Conservation (phyloP, 2,888 invertebrate species). For the Coenonympha arcania region DNA sequence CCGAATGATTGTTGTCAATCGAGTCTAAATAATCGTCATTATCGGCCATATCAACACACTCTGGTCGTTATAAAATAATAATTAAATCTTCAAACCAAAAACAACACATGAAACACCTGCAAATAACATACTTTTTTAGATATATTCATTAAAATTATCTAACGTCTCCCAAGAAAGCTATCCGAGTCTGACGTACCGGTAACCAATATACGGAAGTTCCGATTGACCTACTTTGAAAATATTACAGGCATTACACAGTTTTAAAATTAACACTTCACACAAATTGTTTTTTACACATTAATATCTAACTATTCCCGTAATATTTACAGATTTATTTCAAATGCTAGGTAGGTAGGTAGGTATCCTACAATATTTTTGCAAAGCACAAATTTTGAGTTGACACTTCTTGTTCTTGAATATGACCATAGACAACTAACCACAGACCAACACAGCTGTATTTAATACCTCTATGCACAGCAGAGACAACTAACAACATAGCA, state of each 20-base stretch:
- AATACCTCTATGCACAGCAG: too few species aligned
- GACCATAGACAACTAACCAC: too few species aligned
- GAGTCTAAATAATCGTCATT: constrained; percentile 71
- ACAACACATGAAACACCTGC: constrained; percentile 42
- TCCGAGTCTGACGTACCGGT: constrained; percentile 67
- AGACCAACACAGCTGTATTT: too few species aligned
- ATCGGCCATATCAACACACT: constrained; percentile 62
- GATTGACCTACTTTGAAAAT: constrained; percentile 59
- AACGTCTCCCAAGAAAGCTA: constrained; percentile 41
- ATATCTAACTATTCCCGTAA: constrained; percentile 41
- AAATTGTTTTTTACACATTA: constrained; percentile 36
- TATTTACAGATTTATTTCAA: constrained; percentile 57
- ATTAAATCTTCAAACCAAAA: constrained; percentile 31
- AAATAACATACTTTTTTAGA: constrained; percentile 30
- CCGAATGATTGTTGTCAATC: constrained; percentile 72
- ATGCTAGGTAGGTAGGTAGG: too few species aligned
- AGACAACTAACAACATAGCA: too few species aligned
- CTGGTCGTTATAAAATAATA: constrained; percentile 25
- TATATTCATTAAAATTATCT: constrained; percentile 27
- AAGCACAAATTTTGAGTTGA: too few species aligned
- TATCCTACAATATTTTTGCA: too few species aligned
- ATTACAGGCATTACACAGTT: constrained; percentile 39
- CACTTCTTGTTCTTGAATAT: too few species aligned
- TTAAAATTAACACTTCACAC: constrained; percentile 34
- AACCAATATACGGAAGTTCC: constrained; percentile 58